A percentile compares a stretch with the other conserved stretches of the same genome.
These are phyloP conservation scores for Phania funesta DNA, from an alignment of 2,888 invertebrate species.

Conservation along the genomic window DNA sequence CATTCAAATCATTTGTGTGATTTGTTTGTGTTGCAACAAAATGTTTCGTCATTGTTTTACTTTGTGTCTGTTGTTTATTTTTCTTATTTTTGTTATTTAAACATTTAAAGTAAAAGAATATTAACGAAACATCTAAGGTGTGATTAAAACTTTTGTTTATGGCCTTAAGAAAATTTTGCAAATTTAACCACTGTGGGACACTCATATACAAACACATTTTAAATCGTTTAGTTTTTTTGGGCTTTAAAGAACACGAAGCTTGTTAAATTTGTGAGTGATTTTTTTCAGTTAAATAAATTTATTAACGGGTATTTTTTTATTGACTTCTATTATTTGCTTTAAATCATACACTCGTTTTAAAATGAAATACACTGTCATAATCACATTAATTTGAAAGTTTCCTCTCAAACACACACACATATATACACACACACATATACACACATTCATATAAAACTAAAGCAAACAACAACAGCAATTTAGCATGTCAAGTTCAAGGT, in stretches of 20 bases:
- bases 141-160: slow-evolving; percentile 55
- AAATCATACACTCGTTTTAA: neutral
- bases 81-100: slow-evolving; percentile 10
- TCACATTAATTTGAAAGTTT: neutral
- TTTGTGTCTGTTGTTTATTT: neutral
- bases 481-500: slow-evolving; percentile 65
- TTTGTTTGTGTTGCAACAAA: slow-evolving; percentile 3
- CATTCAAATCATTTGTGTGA: slow-evolving; percentile 39
- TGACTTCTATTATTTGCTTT: neutral
- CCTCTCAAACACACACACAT: neutral
- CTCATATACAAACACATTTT: slow-evolving; percentile 65
- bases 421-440: neutral
- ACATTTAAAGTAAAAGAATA: slow-evolving; percentile 63
- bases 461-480: slow-evolving; percentile 20
- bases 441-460: neutral
- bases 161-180: slow-evolving; percentile 51
- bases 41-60: neutral
- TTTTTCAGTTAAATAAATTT: neutral
- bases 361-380: neutral
- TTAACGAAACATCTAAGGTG: slow-evolving; percentile 57
- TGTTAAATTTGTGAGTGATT: no score
- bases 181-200: slow-evolving; percentile 60
- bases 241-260: neutral
- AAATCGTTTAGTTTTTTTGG: neutral
- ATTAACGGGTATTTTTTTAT: no score